These are phyloP conservation scores for Hoplodrina ambigua DNA, from an alignment of 2,888 invertebrate genomes.

Conservation along the genomic window DNA sequence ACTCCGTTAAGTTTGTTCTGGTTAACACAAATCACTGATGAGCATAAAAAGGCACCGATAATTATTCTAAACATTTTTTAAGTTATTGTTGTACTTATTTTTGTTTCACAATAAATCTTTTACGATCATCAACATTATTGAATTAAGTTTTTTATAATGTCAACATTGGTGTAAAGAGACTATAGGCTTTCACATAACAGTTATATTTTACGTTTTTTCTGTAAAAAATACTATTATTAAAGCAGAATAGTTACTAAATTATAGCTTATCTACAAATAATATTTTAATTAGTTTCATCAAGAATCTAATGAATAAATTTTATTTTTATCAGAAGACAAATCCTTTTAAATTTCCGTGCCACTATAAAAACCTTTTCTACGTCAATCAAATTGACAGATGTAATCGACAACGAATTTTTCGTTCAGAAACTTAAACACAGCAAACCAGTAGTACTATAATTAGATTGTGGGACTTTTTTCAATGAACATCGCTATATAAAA, in stretches of 20 bases:
- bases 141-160: constrained; percentile 6
- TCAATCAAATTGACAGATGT: constrained; percentile 11
- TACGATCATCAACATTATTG: not conserved
- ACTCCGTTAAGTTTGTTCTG: constrained; percentile 16
- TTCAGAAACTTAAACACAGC: constrained; percentile 7
- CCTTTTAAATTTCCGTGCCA: not conserved
- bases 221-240: not conserved
- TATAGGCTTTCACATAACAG: not conserved
- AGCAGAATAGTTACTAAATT: not conserved
- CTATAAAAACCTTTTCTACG: constrained; percentile 12
- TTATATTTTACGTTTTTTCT: not conserved
- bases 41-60: constrained; percentile 47
- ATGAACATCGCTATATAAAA: not conserved
- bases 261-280: no score
- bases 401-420: not conserved
- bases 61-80: constrained; percentile 55
- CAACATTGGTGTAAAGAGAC: not conserved
- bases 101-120: constrained; percentile 13
- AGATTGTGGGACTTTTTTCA: not conserved
- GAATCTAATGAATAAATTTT: not conserved
- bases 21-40: constrained; percentile 45
- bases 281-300: not conserved
- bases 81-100: not conserved
- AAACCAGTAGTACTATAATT: not conserved
- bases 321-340: not conserved